Evolutionary conservation across 2,113 vertebrate species (phyloP).

Genomic region (Siphamia tubifer): DNA sequence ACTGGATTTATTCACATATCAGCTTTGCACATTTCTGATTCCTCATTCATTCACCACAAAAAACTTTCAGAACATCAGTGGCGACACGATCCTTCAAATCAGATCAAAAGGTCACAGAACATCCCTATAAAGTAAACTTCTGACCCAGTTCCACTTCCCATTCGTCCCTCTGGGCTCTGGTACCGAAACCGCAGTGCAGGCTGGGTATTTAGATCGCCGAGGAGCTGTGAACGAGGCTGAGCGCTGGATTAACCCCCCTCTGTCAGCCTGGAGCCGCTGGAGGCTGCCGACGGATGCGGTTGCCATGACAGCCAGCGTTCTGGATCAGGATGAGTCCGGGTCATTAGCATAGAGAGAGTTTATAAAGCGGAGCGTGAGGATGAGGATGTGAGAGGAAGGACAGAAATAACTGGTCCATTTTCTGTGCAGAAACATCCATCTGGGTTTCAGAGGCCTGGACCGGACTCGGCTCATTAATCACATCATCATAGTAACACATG

Average conservation of each 20-base stretch:
- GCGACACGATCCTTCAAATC: background rate
- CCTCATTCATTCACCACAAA: no score
- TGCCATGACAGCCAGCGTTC: slow-evolving; percentile 36
- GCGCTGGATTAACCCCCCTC: background rate
- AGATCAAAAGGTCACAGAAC: background rate
- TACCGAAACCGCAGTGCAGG: background rate
- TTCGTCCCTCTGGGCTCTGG: background rate
- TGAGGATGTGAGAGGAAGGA: slow-evolving; percentile 12
- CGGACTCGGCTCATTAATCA: background rate
- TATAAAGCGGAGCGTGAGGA: background rate
- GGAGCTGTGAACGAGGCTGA: background rate
- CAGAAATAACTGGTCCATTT: slow-evolving; percentile 13
- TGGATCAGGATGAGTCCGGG: slow-evolving; percentile 27
- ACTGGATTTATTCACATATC: no score
- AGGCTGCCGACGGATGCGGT: no score
- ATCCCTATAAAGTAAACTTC: background rate
- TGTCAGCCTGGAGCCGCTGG: slow-evolving; percentile 10
- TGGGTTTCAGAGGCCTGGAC: background rate
- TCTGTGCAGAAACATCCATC: background rate
- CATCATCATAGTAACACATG: no score
- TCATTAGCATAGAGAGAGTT: slow-evolving; percentile 12
- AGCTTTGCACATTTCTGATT: no score
- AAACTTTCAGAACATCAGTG: background rate
- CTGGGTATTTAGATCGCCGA: slow-evolving; percentile 16
- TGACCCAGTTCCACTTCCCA: slow-evolving; percentile 10